phyloP scores from a whole-genome alignment of 2,797 vertebrate species.

The Sparus aurata region DNA sequence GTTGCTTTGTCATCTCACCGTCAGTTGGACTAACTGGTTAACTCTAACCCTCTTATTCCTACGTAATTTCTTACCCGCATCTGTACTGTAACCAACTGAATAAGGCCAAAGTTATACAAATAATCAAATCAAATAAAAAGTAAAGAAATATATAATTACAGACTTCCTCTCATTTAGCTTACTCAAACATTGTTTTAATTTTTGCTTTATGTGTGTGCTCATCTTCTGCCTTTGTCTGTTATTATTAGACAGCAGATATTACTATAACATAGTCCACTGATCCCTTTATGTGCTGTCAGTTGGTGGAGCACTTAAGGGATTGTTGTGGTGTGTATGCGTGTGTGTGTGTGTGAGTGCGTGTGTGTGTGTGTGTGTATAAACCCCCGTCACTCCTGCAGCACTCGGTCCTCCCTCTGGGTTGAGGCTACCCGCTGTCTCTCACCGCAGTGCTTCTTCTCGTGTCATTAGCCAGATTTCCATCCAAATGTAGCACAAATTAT shows the following conservation, averaged over 20 bases:
- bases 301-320: conserved; percentile 11
- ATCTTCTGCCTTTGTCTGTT: conserved; percentile 9
- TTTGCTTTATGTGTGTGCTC: neutral
- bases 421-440: conserved; percentile 33
- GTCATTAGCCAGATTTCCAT: conserved; percentile 6
- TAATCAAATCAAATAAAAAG: no score
- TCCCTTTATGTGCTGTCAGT: conserved; percentile 17
- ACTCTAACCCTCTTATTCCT: no score
- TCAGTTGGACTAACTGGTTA: no score
- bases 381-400: neutral
- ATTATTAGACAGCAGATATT: conserved; percentile 20
- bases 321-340: conserved; percentile 9
- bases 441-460: conserved; percentile 23
- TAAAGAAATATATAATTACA: no score
- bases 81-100: no score
- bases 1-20: no score
- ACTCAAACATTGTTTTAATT: no score
- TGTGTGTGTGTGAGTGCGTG: conserved; percentile 13
- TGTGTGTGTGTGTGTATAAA: conserved; percentile 21
- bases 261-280: conserved; percentile 45
- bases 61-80: no score
- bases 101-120: no score
- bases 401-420: conserved; percentile 4
- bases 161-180: no score
- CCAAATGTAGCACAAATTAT: neutral